Evolutionary conservation across 2,797 vertebrate genomes (phyloP), one percentile per base, ranked within the genome.

Genomic region (Discoglossus pictus): DNA sequence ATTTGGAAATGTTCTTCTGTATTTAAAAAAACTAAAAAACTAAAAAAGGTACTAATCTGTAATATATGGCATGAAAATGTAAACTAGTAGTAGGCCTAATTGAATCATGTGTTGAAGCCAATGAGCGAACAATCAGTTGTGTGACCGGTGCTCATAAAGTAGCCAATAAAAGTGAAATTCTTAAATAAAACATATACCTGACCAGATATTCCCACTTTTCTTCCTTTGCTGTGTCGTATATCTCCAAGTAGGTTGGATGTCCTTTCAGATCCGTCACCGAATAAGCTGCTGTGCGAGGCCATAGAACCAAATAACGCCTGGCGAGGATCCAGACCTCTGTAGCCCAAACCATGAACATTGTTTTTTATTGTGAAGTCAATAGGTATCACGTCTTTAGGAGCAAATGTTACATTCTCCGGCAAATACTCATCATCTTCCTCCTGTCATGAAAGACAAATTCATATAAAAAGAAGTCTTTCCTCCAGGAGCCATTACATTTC

Each of bases 401-500:
- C 96, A 81, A 97, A 99, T 0, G 94, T 98, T 75, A 95, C 92
- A 4, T 96, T 87, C 65, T 92, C 91, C 6, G 93, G 96, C 56
- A 90, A 78, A 48, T 94, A 96, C 39, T 94, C 93, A 7, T 93
- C 92, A 1, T 92, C 91, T 58, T 94, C 90, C 1, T 91, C 89
- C 88, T 92, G 73, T 25, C 2, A 56, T n/a, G 65, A 68, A 70
- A 44, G 0, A 27, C 0, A 61, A 68, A 16, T 13, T 38, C 6
- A 0, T 20, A 18, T 12, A 21, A 3, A 2, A 17, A 4, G 13
- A 42, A 42, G 7, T 8, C 4, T 8, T 17, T 6, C 15, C 13
- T 7, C 10, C 39, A 42, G 2, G 16, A 15, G 12, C 36, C 7
- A 2, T 39, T 8, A 8, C 2, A 39, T 3, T 7, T 3, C 36